These are phyloP conservation scores for Rhorus exstirpatorius DNA, from an alignment of 2,888 invertebrate genomes.

Conservation along the genomic window DNA sequence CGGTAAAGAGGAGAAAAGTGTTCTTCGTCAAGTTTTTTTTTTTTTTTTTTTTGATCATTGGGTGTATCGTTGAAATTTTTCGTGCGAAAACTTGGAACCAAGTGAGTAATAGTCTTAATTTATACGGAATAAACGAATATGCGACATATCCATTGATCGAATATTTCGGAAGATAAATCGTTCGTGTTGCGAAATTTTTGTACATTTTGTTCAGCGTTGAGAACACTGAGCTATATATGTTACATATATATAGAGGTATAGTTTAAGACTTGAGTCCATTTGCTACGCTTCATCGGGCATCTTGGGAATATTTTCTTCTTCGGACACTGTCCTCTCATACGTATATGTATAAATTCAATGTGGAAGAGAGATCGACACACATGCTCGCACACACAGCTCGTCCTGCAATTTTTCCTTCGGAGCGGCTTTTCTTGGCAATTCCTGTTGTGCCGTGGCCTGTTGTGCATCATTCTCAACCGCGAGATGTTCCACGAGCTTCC, in stretches of 20 bases:
- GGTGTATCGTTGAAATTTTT: neutral
- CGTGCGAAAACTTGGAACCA: neutral
- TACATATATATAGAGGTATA: neutral
- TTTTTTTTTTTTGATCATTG: neutral
- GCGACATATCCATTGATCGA: too few species aligned
- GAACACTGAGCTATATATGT: neutral
- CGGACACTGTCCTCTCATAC: neutral
- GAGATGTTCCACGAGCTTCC: constrained; percentile 35
- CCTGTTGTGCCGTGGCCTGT: constrained; percentile 34
- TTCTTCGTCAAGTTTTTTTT: neutral
- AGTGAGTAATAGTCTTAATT: too few species aligned
- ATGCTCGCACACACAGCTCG: neutral
- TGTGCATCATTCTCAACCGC: constrained; percentile 29
- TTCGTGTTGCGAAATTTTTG: neutral
- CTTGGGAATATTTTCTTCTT: constrained; percentile 21
- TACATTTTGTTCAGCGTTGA: too few species aligned
- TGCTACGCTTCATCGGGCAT: constrained; percentile 32
- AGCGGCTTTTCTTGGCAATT: constrained; percentile 25
- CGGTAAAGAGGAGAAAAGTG: constrained; percentile 7
- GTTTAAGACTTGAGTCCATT: neutral
- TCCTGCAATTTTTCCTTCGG: constrained; percentile 8
- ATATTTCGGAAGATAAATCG: neutral
- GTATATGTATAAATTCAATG: neutral
- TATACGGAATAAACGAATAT: too few species aligned
- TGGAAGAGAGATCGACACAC: neutral